A percentile compares a stretch with the other conserved stretches of the same genome.
These are phyloP conservation scores for Silurus asotus DNA, from an alignment of 2,113 vertebrate genomes.

Conservation along the genomic window DNA sequence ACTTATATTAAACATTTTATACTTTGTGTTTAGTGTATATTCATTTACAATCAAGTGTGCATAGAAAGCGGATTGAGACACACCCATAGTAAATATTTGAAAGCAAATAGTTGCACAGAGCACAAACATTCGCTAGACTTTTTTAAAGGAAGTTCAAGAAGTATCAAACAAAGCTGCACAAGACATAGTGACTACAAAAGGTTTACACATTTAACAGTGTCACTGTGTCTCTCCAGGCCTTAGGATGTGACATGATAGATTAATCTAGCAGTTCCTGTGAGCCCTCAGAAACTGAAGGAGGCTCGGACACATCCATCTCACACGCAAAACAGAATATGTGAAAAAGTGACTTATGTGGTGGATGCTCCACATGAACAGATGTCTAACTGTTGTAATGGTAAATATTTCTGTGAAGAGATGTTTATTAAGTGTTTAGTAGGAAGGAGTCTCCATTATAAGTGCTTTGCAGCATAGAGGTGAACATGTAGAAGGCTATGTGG, in stretches of 20 bases:
- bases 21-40: no score
- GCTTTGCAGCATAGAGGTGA: not conserved
- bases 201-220: not conserved
- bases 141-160: not conserved
- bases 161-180: not conserved
- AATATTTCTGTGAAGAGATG: not conserved
- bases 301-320: not conserved
- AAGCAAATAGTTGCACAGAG: not conserved
- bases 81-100: not conserved
- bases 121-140: not conserved
- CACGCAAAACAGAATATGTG: not conserved
- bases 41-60: no score
- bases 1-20: no score
- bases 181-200: not conserved
- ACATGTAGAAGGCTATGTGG: not conserved
- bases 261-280: not conserved
- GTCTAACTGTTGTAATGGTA: not conserved
- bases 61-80: no score
- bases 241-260: slow-evolving; percentile 15
- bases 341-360: not conserved
- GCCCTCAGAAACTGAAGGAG: not conserved
- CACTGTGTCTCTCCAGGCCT: not conserved
- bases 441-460: not conserved
- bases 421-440: not conserved
- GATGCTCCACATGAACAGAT: not conserved